Evolutionary conservation across 2,797 vertebrate species (phyloP), one percentile per base, ranked within the genome.

Genomic region (Poliocrania exsul): DNA sequence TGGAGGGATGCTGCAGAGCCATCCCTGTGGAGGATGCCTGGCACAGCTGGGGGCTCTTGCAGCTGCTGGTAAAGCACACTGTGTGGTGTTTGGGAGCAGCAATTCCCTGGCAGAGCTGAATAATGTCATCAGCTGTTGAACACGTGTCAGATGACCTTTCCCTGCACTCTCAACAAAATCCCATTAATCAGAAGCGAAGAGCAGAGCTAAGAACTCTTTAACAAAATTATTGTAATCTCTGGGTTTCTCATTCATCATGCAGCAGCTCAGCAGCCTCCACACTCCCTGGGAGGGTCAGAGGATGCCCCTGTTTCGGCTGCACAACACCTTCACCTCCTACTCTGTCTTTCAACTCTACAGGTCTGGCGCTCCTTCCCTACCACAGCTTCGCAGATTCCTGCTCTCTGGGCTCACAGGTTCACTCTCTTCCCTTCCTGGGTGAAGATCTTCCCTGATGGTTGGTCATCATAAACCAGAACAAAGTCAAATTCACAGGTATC

Each of bases 171-270:
- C 69, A 65, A 69, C 9, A 18, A 91, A 95, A 92, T 88, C 92
- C 92, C 93, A 90, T 95, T 95, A 95, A 94, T 96, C 95, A 95
- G 86, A 67, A 88, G 79, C 93, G 91, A 81, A 56, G 62, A 88
- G 84, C 56, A 85, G 86, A 86, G 96, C 81, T 72, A 88, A 85
- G 90, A 93, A 73, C 81, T 72, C 93, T 88, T 92, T 87, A 87
- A 88, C 93, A 90, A 90, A 96, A 93, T 94, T 92, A 93, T 94
- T 92, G 88, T 90, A 92, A 80, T 92, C 86, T 87, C 88, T 49
- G 69, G 38, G 53, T 78, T 91, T 93, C 89, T 86, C 88, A 84
- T 90, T 87, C 81, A 90, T 94, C 95, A 82, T 1, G 0, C 31
- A 29, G 71, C 49, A 35, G 65, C 81, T 78, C 73, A 20, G 73